A percentile compares a stretch with the other conserved stretches of the same genome.
phyloP scores from a whole-genome alignment of 1,140 invertebrate species.

The Drosophila saltans region DNA sequence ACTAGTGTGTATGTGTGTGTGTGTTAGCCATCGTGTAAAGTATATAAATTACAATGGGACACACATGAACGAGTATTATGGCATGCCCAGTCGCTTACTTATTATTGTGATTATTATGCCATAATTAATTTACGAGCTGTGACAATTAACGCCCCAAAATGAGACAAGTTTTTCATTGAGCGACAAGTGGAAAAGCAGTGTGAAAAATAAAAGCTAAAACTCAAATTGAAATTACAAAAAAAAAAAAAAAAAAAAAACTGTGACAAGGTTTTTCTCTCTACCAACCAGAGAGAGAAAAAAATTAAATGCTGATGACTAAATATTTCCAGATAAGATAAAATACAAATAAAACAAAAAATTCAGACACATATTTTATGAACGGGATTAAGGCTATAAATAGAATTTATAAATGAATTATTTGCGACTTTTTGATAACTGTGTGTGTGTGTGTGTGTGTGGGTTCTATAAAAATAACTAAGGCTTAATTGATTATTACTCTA shows the following conservation, averaged over 20 bases:
- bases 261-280: constrained; percentile 58
- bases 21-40: constrained; percentile 5
- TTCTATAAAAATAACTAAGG: no score
- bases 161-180: constrained; percentile 49
- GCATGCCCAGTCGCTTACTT: constrained; percentile 8
- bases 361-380: background rate
- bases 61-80: constrained; percentile 34
- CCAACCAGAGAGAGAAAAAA: background rate
- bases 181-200: constrained; percentile 46
- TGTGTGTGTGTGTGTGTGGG: no score
- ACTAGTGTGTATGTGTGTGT: background rate
- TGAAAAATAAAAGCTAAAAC: constrained; percentile 41
- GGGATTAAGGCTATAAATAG: background rate
- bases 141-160: constrained; percentile 71
- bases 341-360: background rate
- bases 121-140: constrained; percentile 81
- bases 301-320: background rate
- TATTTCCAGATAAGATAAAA: background rate
- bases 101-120: constrained; percentile 61
- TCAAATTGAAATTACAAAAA: constrained; percentile 5
- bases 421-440: no score
- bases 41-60: constrained; percentile 12
- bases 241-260: constrained; percentile 24
- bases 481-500: no score
- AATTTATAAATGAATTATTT: background rate